Evolutionary conservation across 2,888 invertebrate genomes (phyloP), one percentile per base, ranked within the genome.

Genomic region (Conchocele bisecta): DNA sequence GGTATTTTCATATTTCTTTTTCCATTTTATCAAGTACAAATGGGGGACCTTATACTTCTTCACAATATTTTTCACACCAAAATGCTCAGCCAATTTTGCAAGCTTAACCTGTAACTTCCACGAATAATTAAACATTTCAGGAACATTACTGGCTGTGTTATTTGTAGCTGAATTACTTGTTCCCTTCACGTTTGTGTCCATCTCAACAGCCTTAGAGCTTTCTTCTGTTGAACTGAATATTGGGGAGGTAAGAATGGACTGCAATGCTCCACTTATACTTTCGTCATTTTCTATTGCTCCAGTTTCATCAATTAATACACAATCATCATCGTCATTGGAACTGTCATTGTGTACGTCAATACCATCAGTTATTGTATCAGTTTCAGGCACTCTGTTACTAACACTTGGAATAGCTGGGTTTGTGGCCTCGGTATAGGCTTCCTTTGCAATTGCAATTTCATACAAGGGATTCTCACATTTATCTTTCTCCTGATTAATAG

Each of bases 121-220:
- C 17, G 75, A 57, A 61, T 74, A 73, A 4, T 41, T 50, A n/a
- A 64, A n/a, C n/a, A n/a, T n/a, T n/a, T n/a, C n/a, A n/a, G n/a
- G n/a, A n/a, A n/a, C n/a, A n/a, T n/a, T n/a, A n/a, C n/a, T n/a
- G n/a, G n/a, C n/a, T n/a, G n/a, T n/a, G n/a, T n/a, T n/a, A n/a
- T n/a, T n/a, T n/a, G n/a, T n/a, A n/a, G n/a, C n/a, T n/a, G n/a
- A n/a, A n/a, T n/a, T n/a, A n/a, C n/a, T n/a, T n/a, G n/a, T n/a
- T n/a, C n/a, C n/a, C n/a, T n/a, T n/a, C n/a, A n/a, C n/a, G n/a
- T n/a, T n/a, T n/a, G n/a, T n/a, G n/a, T n/a, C n/a, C n/a, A n/a
- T n/a, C n/a, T n/a, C n/a, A n/a, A n/a, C n/a, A n/a, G n/a, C n/a
- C n/a, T n/a, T n/a, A n/a, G n/a, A n/a, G n/a, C n/a, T n/a, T n/a